phyloP scores from a whole-genome alignment of 1,140 invertebrate genomes.

The Cydia fagiglandana region DNA sequence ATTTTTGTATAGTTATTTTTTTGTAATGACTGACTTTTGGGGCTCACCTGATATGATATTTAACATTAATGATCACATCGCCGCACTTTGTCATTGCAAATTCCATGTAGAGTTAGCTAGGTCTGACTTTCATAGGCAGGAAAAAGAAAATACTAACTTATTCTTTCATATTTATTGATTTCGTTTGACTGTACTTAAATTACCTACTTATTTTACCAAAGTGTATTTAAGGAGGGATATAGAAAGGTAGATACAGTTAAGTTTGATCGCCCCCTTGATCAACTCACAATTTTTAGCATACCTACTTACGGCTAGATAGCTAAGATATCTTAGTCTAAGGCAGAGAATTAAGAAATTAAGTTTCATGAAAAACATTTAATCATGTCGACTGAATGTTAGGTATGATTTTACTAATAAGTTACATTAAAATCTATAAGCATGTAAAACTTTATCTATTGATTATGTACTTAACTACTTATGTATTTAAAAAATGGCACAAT shows the following conservation, averaged over 20 bases:
- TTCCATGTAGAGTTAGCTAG: background rate
- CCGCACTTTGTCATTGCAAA: too few species aligned
- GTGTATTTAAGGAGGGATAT: background rate
- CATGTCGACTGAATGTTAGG: background rate
- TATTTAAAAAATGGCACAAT: slow-evolving; percentile 15
- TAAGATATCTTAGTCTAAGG: slow-evolving; percentile 2
- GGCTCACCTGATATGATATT: too few species aligned
- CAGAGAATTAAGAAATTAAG: background rate
- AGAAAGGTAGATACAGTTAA: background rate
- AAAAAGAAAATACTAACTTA: background rate
- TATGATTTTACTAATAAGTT: slow-evolving; percentile 16
- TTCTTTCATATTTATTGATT: background rate
- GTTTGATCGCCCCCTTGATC: background rate
- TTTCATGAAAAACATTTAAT: background rate
- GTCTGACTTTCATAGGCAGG: background rate
- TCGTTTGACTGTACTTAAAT: background rate
- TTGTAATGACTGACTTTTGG: too few species aligned
- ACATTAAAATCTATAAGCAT: background rate
- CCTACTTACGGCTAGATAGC: slow-evolving; percentile 12
- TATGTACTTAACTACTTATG: background rate
- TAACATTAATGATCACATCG: too few species aligned
- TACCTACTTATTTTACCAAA: background rate
- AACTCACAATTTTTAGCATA: slow-evolving; percentile 9
- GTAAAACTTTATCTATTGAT: background rate
- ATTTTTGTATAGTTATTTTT: too few species aligned